Evolutionary conservation across 2,797 vertebrate genomes (phyloP), one percentile per base, ranked within the genome.

Genomic region (Clangula hyemalis): DNA sequence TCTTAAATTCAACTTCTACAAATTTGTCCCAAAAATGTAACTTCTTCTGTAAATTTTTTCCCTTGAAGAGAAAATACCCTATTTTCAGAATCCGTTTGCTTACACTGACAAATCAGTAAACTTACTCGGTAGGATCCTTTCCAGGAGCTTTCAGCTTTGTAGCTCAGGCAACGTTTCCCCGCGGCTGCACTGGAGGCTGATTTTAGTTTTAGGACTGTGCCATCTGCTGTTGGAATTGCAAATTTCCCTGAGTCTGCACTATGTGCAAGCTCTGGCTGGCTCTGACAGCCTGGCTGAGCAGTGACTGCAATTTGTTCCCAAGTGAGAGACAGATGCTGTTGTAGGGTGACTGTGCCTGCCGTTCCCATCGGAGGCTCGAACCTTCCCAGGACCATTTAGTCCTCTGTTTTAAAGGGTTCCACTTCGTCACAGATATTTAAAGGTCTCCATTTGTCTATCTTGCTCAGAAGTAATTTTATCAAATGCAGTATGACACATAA

Each of bases 171-270:
- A 0, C 18, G 51, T 24, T 73, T 79, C 36, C 47, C 36, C 0
- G 4, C 5, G 25, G 19, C 54, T 36, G 64, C 51, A 34, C 56
- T 11, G 14, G 19, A 41, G 36, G 10, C 22, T 66, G 75, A 39
- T 75, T 97, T 97, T 93, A 41, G 78, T 95, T 95, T 95, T 97
- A 80, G 73, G 93, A 96, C 72, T 92, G 32, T 94, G 96, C 96
- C 96, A 96, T 81, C 96, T 97, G 93, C 96, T 94, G 96, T 95
- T 86, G 51, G 62, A 95, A 87, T 34, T 84, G 86, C 56, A 95
- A 22, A 96, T 94, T 87, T 95, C 62, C 36, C 69, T 30, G 36
- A 6, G 13, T 56, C 30, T 8, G 20, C 43, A 32, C 14, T 17
- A 18, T 1, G 34, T 13, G 54, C 53, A 49, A 10, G 0, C 8